phyloP scores from a whole-genome alignment of 2,797 vertebrate genomes.

The Xenops minutus region DNA sequence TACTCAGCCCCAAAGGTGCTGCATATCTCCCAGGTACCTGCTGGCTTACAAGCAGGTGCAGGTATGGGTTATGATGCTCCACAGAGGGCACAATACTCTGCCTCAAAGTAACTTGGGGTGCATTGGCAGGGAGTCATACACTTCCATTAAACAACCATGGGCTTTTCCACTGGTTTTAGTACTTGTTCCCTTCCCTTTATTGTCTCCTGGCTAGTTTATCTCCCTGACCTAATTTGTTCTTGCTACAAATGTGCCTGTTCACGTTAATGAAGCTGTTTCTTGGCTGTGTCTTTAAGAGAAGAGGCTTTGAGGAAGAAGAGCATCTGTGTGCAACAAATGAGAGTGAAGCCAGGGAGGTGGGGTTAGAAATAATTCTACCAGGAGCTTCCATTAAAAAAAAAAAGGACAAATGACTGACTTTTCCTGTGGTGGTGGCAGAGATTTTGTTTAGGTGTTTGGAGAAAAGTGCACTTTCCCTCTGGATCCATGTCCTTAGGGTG shows the following conservation, averaged over 20 bases:
- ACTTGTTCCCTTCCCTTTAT: not conserved
- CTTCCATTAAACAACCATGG: not conserved
- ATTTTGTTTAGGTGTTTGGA: not conserved
- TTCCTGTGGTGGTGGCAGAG: not conserved
- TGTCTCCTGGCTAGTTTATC: conserved; percentile 15
- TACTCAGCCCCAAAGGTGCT: not conserved
- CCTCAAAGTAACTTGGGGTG: not conserved
- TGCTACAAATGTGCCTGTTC: not conserved
- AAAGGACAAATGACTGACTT: not conserved
- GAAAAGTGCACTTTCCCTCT: not conserved
- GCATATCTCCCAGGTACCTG: not conserved
- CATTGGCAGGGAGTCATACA: not conserved
- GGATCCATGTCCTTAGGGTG: too few species aligned
- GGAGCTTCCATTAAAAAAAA: not conserved
- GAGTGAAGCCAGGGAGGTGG: not conserved
- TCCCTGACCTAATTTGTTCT: conserved; percentile 15
- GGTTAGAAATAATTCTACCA: not conserved
- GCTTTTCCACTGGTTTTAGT: not conserved
- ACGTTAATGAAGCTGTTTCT: conserved; percentile 21
- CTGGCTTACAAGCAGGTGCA: too few species aligned
- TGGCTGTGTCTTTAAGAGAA: not conserved
- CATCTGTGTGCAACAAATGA: not conserved
- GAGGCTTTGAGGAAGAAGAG: not conserved
- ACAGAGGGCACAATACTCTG: not conserved
- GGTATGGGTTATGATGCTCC: too few species aligned